A percentile compares a stretch with the other conserved stretches of the same genome.
Conservation (phyloP, 2,113 vertebrate genomes). For the Empidonax alnorum region DNA sequence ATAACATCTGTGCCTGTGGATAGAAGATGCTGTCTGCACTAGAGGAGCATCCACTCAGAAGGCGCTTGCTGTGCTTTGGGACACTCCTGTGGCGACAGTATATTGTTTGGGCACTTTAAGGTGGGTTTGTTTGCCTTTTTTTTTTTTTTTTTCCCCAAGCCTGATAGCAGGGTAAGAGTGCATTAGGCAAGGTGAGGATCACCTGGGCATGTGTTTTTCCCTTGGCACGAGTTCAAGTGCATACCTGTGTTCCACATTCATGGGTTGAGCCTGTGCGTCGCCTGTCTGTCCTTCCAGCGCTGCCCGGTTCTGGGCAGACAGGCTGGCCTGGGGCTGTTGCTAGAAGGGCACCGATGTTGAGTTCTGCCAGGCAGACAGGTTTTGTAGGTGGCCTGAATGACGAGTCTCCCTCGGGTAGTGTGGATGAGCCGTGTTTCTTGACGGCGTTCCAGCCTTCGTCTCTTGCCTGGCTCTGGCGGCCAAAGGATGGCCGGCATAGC, state of each 20-base stretch:
- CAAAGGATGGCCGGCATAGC: not conserved
- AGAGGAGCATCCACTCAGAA: not conserved
- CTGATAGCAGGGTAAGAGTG: not conserved
- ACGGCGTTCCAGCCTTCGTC: not conserved
- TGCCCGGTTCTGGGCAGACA: conserved; percentile 9
- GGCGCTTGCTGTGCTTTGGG: not conserved
- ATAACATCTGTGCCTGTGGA: not conserved
- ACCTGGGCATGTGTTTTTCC: not conserved
- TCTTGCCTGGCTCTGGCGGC: rapidly evolving
- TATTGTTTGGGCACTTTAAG: not conserved
- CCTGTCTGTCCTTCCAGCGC: not conserved
- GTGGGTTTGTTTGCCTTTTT: not conserved
- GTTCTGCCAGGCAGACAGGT: conserved; percentile 55
- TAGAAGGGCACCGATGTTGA: not conserved
- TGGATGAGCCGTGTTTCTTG: not conserved
- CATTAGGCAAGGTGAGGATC: not conserved
- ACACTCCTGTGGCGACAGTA: rapidly evolving
- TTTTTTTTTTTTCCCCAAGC: not conserved
- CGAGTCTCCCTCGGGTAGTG: not conserved
- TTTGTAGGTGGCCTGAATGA: conserved; percentile 34
- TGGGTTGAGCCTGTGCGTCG: not conserved
- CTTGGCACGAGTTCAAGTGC: not conserved
- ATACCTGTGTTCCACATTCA: rapidly evolving
- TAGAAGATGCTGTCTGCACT: not conserved
- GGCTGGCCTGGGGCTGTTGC: conserved; percentile 48